Percentiles rank a stretch among this genome's conserved stretches.
Evolutionary conservation across 2,797 vertebrate species (phyloP).

Genomic region (Urosaurus nigricauda): DNA sequence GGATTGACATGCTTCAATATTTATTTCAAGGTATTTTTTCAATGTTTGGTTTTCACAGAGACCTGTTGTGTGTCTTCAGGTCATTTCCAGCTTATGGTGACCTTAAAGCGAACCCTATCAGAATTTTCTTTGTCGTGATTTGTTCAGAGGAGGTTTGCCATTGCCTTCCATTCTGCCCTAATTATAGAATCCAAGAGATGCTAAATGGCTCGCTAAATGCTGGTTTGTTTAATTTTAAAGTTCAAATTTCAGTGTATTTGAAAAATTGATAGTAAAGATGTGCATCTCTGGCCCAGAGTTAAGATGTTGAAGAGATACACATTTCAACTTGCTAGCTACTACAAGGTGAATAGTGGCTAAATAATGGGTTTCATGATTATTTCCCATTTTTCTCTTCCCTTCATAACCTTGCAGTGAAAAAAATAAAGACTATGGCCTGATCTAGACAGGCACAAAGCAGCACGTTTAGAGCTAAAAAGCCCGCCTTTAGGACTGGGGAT

Average conservation of each 20-base stretch:
- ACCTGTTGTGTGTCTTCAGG: not conserved
- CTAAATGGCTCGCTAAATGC: not conserved
- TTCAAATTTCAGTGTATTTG: not conserved
- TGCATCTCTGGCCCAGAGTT: not conserved
- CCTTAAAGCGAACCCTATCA: no score
- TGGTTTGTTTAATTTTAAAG: not conserved
- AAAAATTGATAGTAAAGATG: not conserved
- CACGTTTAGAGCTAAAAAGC: no score
- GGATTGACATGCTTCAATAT: not conserved
- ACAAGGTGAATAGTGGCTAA: not conserved
- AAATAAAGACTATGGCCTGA: no score
- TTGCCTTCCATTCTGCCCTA: not conserved
- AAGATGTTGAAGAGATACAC: not conserved
- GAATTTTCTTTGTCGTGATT: no score
- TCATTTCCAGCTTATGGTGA: no score
- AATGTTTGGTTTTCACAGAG: not conserved
- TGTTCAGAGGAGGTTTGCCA: no score
- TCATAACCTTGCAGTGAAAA: not conserved
- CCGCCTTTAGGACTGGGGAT: no score
- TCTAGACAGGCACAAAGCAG: no score
- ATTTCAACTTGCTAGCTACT: not conserved
- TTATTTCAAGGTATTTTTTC: not conserved
- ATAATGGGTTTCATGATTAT: not conserved
- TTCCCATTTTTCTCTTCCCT: not conserved
- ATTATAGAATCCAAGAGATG: not conserved